Conservation (phyloP, 37 sponge, comb jelly and placozoan species). For the Dysidea cf. avara region DNA sequence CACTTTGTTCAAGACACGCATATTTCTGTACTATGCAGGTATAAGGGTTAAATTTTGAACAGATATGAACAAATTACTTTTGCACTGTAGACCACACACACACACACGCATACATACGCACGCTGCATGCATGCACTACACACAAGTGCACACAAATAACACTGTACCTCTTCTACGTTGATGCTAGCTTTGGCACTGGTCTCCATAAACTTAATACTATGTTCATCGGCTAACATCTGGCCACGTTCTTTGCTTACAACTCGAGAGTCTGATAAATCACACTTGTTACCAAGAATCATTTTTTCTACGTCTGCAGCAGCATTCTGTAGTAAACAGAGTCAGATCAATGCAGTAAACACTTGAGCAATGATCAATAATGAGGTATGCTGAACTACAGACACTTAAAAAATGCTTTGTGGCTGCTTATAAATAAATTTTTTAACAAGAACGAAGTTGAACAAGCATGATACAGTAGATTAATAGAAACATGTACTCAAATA, state of each 20-base stretch:
- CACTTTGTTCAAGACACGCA: too few relatives aligned
- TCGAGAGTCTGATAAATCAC: conserved; percentile 89
- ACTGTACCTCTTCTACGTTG: conserved; percentile 89
- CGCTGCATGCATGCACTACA: too few relatives aligned
- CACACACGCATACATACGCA: too few relatives aligned
- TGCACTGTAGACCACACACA: too few relatives aligned
- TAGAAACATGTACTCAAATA: too few relatives aligned
- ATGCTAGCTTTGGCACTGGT: conserved; percentile 93
- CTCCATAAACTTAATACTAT: conserved; percentile 96
- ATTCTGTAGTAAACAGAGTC: conserved; percentile 62
- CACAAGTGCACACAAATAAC: too few relatives aligned
- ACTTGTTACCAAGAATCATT: conserved; percentile 98
- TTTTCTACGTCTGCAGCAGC: conserved; percentile 98
- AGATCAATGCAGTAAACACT: background rate
- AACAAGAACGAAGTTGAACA: too few relatives aligned
- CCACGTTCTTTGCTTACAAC: conserved; percentile 92
- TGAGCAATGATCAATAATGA: background rate
- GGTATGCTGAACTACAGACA: background rate
- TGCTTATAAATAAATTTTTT: background rate
- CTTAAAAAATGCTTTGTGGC: background rate
- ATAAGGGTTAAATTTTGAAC: too few relatives aligned
- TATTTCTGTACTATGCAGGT: too few relatives aligned
- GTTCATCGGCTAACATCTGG: conserved; percentile 88
- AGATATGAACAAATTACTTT: too few relatives aligned
- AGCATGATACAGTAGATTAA: too few relatives aligned